Percentiles rank a stretch among this genome's conserved stretches.
These are phyloP conservation scores for Hycleus phaleratus DNA, from an alignment of 1,140 invertebrate species.

Conservation along the genomic window DNA sequence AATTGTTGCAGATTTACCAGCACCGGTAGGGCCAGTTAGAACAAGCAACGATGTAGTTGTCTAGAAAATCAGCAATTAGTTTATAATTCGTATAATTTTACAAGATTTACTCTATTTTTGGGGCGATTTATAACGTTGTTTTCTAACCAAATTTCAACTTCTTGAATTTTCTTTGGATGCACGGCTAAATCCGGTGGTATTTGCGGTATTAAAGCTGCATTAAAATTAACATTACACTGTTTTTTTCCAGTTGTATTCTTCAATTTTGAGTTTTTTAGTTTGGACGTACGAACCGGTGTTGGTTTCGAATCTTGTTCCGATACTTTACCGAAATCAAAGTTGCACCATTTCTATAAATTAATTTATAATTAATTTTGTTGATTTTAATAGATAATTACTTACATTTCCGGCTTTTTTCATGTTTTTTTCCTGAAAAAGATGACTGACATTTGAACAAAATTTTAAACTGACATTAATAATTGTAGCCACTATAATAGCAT, in stretches of 20 bases:
- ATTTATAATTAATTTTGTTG: not conserved
- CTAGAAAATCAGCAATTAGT: conserved; percentile 2
- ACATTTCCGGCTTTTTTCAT: too few species aligned
- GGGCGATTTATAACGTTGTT: conserved; percentile 24
- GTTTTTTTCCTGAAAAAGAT: too few species aligned
- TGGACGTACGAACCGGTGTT: not conserved
- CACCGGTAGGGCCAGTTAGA: conserved; percentile 62
- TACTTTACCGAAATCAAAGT: not conserved
- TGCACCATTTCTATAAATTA: conserved; percentile 6
- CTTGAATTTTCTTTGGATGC: conserved; percentile 54
- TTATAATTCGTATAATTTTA: not conserved
- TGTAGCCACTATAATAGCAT: too few species aligned
- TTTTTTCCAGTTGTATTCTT: not conserved
- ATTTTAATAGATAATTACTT: too few species aligned
- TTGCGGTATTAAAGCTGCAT: conserved; percentile 47
- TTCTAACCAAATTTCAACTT: conserved; percentile 50
- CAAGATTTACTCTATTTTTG: too few species aligned
- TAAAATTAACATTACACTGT: conserved; percentile 24
- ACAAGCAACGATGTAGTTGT: conserved; percentile 49
- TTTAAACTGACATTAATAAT: too few species aligned
- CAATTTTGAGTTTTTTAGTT: not conserved
- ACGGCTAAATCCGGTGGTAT: conserved; percentile 50
- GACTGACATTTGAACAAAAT: too few species aligned
- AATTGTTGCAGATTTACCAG: conserved; percentile 60
- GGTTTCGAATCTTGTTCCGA: not conserved